Conservation (phyloP, 2,888 invertebrate species). For the Sialis lutaria region DNA sequence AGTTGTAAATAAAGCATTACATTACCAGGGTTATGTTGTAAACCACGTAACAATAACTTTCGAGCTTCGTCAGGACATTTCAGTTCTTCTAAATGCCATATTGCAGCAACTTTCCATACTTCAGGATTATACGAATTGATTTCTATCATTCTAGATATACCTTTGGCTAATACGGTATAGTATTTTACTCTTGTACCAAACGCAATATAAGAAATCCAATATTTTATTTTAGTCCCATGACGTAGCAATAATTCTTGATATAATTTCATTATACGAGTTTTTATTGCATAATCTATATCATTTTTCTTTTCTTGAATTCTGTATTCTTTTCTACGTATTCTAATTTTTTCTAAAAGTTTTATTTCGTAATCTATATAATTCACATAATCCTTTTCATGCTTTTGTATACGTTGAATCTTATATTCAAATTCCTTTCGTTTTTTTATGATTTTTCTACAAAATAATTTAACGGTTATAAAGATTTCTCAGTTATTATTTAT, state of each 20-base stretch:
- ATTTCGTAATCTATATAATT: neutral
- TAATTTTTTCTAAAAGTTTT: neutral
- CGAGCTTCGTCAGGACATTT: slow-evolving; percentile 4
- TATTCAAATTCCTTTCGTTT: neutral
- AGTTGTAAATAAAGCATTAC: slow-evolving; percentile 7
- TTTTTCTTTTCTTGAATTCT: neutral
- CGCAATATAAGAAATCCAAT: neutral
- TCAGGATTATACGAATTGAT: slow-evolving; percentile 5
- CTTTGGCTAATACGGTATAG: neutral
- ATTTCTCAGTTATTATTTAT: neutral
- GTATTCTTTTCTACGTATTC: neutral
- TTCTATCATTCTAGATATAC: neutral
- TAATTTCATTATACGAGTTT: neutral
- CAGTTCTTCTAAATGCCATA: slow-evolving; percentile 3
- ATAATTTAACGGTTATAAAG: neutral
- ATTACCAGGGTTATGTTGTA: slow-evolving; percentile 5
- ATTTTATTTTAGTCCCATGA: neutral
- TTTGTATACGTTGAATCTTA: neutral
- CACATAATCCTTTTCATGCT: neutral
- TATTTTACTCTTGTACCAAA: neutral
- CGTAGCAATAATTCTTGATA: neutral
- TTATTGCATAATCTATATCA: neutral
- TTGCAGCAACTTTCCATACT: slow-evolving; percentile 7
- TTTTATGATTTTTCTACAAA: neutral
- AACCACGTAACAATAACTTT: slow-evolving; percentile 6